Percentiles rank a stretch among this genome's conserved stretches.
Conservation (phyloP, 2,888 invertebrate species). For the Acanthosepion esculentum region DNA sequence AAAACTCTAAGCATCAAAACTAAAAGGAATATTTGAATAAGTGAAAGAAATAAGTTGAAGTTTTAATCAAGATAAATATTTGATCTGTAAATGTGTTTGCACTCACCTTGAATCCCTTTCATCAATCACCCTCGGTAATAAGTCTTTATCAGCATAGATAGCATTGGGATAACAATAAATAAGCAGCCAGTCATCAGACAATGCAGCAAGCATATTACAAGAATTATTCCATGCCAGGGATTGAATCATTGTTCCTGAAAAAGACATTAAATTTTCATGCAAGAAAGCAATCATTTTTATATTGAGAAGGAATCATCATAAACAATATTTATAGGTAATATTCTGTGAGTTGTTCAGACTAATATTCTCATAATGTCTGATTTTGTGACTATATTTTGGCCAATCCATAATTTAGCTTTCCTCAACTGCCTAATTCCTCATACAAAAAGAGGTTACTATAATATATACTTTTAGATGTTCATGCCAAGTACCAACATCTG, state of each 20-base stretch:
- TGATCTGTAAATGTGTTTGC: neutral
- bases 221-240: constrained; percentile 84
- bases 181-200: constrained; percentile 85
- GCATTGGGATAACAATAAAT: constrained; percentile 88
- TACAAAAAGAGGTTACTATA: too few species aligned
- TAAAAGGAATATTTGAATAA: neutral
- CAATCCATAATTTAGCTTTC: too few species aligned
- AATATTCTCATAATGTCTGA: too few species aligned
- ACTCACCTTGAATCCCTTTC: constrained; percentile 75
- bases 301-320: too few species aligned
- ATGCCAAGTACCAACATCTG: too few species aligned
- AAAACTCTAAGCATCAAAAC: neutral
- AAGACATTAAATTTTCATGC: neutral
- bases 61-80: neutral
- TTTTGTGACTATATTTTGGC: too few species aligned
- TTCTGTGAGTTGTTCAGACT: too few species aligned
- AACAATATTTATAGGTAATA: too few species aligned
- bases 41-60: neutral
- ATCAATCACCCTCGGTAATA: constrained; percentile 80
- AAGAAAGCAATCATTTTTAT: too few species aligned
- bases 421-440: too few species aligned
- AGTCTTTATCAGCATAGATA: constrained; percentile 82
- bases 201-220: constrained; percentile 85
- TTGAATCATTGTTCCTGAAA: constrained; percentile 81
- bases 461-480: too few species aligned